phyloP scores from a whole-genome alignment of 2,797 vertebrate genomes.

The Salmo trutta region DNA sequence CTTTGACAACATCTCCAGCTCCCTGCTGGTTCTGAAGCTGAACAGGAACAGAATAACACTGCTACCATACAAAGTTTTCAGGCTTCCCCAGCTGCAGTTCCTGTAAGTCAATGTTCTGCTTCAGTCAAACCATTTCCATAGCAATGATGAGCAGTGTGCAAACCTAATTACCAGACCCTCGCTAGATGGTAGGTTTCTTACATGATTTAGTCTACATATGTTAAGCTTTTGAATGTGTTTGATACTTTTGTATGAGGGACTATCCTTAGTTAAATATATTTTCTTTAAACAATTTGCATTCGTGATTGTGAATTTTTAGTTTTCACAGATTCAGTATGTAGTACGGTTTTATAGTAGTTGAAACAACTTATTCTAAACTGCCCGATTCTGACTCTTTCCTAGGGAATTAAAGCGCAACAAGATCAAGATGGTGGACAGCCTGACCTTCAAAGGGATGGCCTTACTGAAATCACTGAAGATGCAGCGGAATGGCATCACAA shows the following conservation, averaged over 20 bases:
- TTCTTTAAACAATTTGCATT: background rate
- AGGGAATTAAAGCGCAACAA: conserved; percentile 96
- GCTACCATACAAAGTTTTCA: conserved; percentile 93
- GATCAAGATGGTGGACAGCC: conserved; percentile 92
- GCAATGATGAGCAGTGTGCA: background rate
- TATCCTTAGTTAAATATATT: background rate
- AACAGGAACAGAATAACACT: conserved; percentile 89
- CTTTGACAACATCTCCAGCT: conserved; percentile 93
- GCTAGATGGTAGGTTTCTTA: background rate
- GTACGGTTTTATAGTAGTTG: background rate
- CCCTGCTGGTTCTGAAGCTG: conserved; percentile 90
- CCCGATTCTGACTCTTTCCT: conserved; percentile 18
- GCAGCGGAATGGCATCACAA: conserved; percentile 92
- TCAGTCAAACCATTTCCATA: background rate
- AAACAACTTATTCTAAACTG: background rate
- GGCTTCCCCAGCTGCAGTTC: conserved; percentile 88
- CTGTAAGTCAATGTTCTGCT: conserved; percentile 81
- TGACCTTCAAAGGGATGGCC: conserved; percentile 95
- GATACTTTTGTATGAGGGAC: background rate
- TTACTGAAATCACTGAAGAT: conserved; percentile 93
- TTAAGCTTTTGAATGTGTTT: background rate
- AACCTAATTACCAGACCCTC: background rate
- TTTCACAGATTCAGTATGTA: background rate
- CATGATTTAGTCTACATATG: background rate
- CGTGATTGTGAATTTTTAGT: background rate